Evolutionary conservation across 37 sponge, comb jelly and placozoan genomes (phyloP), one percentile per base, ranked within the genome.

Genomic region (Halisarca cf. caerulea): DNA sequence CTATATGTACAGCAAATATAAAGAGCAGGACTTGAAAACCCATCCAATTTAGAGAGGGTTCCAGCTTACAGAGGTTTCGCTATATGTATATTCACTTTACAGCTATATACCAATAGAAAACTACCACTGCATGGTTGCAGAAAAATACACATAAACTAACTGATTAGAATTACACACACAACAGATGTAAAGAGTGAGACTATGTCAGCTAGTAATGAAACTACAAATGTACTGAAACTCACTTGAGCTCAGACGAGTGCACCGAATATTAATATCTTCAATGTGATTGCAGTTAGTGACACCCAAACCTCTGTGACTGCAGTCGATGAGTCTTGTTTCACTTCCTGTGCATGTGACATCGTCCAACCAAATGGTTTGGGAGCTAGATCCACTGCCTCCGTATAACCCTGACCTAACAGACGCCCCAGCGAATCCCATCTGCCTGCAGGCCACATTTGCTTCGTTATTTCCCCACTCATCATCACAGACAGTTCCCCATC

Each of bases 401-500:
- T 11, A 40, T 36, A 37, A 25, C 7, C 42, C 8, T n/a, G 18
- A 11, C 17, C 45, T 44, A 6, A 9, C 77, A 74, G 17, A 40
- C 9, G 36, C 77, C 38, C 45, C 42, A 2, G 8, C 45, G 24
- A 74, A 74, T 2, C 77, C 77, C 77, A 74, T 41, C 41, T 74
- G 77, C 24, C 25, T 43, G 41, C 77, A 74, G 24, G 77, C 77
- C 18, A 74, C 77, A 39, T 17, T 23, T 6, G 77, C 77, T 36
- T 74, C 77, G 41, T 37, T 4, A 41, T 37, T 3, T 2, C 44
- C 77, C 77, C 77, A 74, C 17, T 44, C 42, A 74, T 74, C 77
- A 40, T 74, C 77, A 74, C 77, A 74, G 45, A 74, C 77, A 18
- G 77, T 74, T 17, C 77, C 77, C 77, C 77, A 74, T 43, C 18